These are phyloP conservation scores for Coracias cyanogaster DNA, from an alignment of 2,797 vertebrate species.

Conservation along the genomic window DNA sequence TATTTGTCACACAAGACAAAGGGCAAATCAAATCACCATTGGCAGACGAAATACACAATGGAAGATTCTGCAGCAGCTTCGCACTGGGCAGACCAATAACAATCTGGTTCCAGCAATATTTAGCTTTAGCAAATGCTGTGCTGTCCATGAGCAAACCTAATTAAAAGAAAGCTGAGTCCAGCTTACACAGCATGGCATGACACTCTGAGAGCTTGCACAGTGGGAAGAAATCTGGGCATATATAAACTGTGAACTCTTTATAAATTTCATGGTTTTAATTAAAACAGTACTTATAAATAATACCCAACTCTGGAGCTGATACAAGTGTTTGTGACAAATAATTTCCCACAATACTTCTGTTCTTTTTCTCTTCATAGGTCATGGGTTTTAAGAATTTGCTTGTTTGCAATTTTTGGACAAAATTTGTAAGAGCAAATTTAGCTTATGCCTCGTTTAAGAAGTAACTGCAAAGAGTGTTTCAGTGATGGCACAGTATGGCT, in stretches of 20 bases:
- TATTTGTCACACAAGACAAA: not conserved
- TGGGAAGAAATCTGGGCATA: conserved; percentile 14
- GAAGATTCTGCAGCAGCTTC: conserved; percentile 23
- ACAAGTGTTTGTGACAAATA: not conserved
- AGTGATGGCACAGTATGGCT: not conserved
- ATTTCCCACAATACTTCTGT: not conserved
- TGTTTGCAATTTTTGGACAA: not conserved
- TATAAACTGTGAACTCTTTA: conserved; percentile 24
- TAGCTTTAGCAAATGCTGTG: conserved; percentile 48
- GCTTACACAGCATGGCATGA: conserved; percentile 2
- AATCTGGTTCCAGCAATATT: conserved; percentile 12
- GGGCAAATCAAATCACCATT: conserved; percentile 38
- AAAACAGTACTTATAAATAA: conserved; percentile 25
- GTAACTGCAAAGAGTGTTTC: not conserved
- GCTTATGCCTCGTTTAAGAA: not conserved
- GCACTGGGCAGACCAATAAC: not conserved
- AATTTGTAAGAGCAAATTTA: not conserved
- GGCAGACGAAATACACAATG: conserved; percentile 27
- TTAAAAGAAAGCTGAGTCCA: conserved; percentile 56
- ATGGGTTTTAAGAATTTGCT: not conserved
- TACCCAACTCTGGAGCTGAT: not conserved
- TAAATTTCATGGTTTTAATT: conserved; percentile 59
- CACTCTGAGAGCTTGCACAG: conserved; percentile 18
- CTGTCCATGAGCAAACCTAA: conserved; percentile 52
- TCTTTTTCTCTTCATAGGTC: not conserved